A percentile compares a stretch with the other conserved stretches of the same genome.
Evolutionary conservation across 2,888 invertebrate genomes (phyloP).

Genomic region (Rhopalosiphum nymphaeae): DNA sequence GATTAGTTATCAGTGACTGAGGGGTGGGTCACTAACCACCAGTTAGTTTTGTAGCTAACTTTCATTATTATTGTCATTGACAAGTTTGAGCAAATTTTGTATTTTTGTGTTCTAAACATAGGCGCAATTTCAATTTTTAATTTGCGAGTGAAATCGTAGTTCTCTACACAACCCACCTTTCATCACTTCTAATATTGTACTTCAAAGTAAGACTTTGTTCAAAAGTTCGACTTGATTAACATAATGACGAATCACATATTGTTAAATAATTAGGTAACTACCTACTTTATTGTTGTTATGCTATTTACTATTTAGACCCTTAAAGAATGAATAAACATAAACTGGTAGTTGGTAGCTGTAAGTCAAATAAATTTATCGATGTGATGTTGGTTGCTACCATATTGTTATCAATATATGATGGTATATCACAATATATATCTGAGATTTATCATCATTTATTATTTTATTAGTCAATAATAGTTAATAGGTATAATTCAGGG

Average conservation of each 20-base stretch:
- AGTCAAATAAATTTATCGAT: not conserved
- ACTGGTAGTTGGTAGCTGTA: not conserved
- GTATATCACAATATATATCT: not conserved
- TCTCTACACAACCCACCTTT: not conserved
- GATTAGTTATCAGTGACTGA: not conserved
- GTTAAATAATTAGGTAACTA: not conserved
- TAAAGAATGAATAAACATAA: not conserved
- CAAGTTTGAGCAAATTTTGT: not conserved
- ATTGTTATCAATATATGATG: not conserved
- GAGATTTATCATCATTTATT: not conserved
- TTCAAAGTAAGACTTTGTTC: not conserved
- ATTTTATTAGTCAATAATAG: not conserved
- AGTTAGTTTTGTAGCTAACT: not conserved
- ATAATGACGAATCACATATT: not conserved
- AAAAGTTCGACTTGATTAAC: not conserved
- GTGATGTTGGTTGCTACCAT: not conserved
- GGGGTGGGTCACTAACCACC: not conserved
- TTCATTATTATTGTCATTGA: not conserved
- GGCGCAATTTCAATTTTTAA: not conserved
- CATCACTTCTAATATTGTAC: not conserved
- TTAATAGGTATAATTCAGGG: not conserved
- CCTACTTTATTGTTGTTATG: too few species aligned
- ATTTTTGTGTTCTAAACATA: not conserved
- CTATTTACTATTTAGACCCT: not conserved
- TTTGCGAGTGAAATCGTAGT: not conserved